phyloP scores from a whole-genome alignment of 2,113 vertebrate species.

The Cyprinodon variegatus region DNA sequence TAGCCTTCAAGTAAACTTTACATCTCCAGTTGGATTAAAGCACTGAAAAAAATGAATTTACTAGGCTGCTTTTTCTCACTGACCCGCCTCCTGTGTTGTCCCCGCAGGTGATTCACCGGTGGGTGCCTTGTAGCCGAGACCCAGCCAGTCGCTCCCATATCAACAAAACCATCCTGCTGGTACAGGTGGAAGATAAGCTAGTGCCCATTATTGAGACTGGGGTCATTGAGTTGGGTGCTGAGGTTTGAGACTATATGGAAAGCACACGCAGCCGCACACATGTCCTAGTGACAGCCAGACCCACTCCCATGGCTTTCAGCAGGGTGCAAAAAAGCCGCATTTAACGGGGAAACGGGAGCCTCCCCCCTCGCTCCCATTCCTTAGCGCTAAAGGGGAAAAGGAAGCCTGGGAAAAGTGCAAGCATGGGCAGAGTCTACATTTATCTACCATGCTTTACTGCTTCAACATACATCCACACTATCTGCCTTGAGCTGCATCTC shows the following conservation, averaged over 20 bases:
- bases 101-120: conserved; percentile 98
- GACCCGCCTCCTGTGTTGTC: conserved; percentile 6
- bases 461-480: conserved; percentile 48
- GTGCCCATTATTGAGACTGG: conserved; percentile 96
- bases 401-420: conserved; percentile 77
- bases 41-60: conserved; percentile 16
- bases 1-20: too few relatives aligned
- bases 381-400: conserved; percentile 64
- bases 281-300: conserved; percentile 29
- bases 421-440: conserved; percentile 54
- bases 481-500: conserved; percentile 77
- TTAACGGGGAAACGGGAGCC: conserved; percentile 68
- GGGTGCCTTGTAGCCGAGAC: conserved; percentile 99
- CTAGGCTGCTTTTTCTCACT: conserved; percentile 7
- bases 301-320: conserved; percentile 39
- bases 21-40: conserved; percentile 17
- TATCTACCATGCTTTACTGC: conserved; percentile 46
- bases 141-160: conserved; percentile 95
- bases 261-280: conserved; percentile 19
- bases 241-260: conserved; percentile 86
- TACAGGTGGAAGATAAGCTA: conserved; percentile 98
- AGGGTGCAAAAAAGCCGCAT: conserved; percentile 68
- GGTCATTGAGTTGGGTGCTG: conserved; percentile 96
- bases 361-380: conserved; percentile 59
- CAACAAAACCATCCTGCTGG: conserved; percentile 98